Evolutionary conservation across 2,113 vertebrate genomes (phyloP), one percentile per base, ranked within the genome.

Genomic region (Pachyramphus minor): DNA sequence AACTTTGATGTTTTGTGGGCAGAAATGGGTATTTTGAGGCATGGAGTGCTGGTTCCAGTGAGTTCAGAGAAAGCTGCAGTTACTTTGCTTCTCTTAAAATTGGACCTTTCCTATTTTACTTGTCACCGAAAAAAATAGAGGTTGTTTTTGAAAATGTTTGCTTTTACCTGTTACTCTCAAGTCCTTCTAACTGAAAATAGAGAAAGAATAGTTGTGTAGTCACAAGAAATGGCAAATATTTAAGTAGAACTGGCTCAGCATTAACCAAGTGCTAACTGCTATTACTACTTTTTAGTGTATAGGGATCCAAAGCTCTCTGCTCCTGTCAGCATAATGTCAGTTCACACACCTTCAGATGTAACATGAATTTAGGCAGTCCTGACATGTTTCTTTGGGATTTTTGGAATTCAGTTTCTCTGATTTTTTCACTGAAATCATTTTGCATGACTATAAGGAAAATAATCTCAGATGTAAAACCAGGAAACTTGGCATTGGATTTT

Each of bases 401-500:
- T 35, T 77, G 30, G 45, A 93, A 58, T 76, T 91, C 47, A 15
- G 59, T 52, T 84, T 59, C 68, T 56, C 75, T 88, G 64, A 41
- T 86, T 89, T 58, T 49, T 84, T 83, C 76, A 78, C 68, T 49
- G 47, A 83, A 90, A 89, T 79, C 0, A 15, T 87, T 93, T 89
- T 90, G 80, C 73, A 62, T 49, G 80, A 42, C 85, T 89, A 3
- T 53, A 68, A 87, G 58, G 58, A 88, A 94, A 90, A 80, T 72
- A 90, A 93, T 59, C 85, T 90, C 64, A 60, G 68, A 84, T 85
- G 64, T 68, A 84, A 87, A 76, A 71, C 55, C 85, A 81, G 79
- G 88, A 84, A 93, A 68, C 79, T 64, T 96, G 88, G 93, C 86
- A 60, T 25, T 84, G 73, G 68, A n/a, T 94, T 96, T 89, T 87